phyloP scores from a whole-genome alignment of 1,140 invertebrate species.

The Dolichoris vasculosae region DNA sequence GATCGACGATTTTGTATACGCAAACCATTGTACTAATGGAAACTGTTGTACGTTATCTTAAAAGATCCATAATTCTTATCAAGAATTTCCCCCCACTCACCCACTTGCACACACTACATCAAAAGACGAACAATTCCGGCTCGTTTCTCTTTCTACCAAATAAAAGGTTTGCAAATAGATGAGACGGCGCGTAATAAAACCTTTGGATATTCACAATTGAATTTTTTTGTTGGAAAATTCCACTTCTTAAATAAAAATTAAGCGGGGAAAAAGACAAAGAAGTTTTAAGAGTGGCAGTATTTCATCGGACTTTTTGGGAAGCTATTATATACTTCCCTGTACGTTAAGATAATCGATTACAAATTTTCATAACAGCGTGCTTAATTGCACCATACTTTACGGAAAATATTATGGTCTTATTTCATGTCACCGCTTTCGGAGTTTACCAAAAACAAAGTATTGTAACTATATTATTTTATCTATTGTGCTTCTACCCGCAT shows the following conservation, averaged over 20 bases:
- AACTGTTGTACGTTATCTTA: constrained; percentile 15
- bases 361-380: constrained; percentile 37
- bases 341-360: constrained; percentile 38
- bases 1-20: neutral
- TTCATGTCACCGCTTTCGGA: constrained; percentile 13
- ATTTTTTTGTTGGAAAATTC: neutral
- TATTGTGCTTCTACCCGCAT: neutral
- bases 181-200: too few relatives aligned
- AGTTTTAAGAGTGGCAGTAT: neutral
- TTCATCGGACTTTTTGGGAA: neutral
- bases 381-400: constrained; percentile 12
- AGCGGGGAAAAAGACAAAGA: neutral
- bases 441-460: constrained; percentile 26
- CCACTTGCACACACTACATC: neutral
- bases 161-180: too few relatives aligned
- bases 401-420: constrained; percentile 24
- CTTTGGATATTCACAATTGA: neutral
- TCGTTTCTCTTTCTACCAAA: neutral
- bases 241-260: neutral
- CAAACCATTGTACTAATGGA: constrained; percentile 17
- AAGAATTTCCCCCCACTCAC: neutral
- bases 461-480: neutral
- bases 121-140: constrained; percentile 1
- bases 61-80: constrained; percentile 8
- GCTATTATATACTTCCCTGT: neutral